phyloP scores from a whole-genome alignment of 2,797 vertebrate species.

The Falco novaeseelandiae region DNA sequence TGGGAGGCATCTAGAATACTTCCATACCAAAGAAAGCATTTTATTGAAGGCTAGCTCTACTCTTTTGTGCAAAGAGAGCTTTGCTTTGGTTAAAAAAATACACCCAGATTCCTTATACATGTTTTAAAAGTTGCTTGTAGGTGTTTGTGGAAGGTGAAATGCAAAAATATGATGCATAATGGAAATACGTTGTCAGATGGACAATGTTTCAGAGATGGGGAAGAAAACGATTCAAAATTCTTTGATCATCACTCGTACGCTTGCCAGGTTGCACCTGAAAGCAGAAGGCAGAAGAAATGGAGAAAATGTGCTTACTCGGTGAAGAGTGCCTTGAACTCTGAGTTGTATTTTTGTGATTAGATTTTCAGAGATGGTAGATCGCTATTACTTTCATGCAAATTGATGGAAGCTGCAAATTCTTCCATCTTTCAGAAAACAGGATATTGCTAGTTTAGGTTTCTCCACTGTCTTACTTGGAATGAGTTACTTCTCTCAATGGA shows the following conservation, averaged over 20 bases:
- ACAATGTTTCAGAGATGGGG: not conserved
- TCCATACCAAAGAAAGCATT: not conserved
- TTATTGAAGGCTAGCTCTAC: not conserved
- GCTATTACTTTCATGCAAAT: not conserved
- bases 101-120: not conserved
- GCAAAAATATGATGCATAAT: not conserved
- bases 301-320: not conserved
- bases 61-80: not conserved
- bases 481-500: not conserved
- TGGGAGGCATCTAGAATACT: not conserved
- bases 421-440: not conserved
- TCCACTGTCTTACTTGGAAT: not conserved
- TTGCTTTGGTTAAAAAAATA: not conserved
- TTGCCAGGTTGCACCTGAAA: not conserved
- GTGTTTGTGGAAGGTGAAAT: not conserved
- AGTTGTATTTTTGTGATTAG: not conserved
- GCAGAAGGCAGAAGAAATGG: not conserved
- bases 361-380: not conserved
- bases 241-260: fast-evolving
- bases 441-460: not conserved
- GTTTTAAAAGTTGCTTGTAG: not conserved
- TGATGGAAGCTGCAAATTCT: not conserved
- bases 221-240: not conserved
- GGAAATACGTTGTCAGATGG: not conserved
- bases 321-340: not conserved